These are phyloP conservation scores for Rhabdornis inornatus DNA, from an alignment of 2,113 vertebrate species.

Conservation along the genomic window DNA sequence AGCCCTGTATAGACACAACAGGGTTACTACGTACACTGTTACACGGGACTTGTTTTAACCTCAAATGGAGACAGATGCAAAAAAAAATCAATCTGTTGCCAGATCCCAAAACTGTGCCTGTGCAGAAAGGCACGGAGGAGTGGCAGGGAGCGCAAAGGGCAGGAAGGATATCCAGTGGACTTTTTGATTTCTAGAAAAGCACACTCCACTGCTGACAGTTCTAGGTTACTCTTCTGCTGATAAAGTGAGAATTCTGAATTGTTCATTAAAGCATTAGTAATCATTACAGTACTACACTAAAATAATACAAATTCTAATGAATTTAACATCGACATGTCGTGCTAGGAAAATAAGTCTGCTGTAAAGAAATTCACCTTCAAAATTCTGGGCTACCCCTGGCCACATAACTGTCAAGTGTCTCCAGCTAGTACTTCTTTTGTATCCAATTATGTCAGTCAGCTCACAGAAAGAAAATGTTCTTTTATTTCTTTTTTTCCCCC, in stretches of 20 bases:
- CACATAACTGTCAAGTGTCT: background rate
- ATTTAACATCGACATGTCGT: background rate
- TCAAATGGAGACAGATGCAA: background rate
- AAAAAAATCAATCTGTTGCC: background rate
- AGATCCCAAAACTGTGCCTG: background rate
- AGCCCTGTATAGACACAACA: rapidly evolving
- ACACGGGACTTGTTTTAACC: background rate
- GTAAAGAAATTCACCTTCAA: background rate
- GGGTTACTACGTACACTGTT: background rate
- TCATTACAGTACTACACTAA: background rate
- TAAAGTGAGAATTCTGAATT: background rate
- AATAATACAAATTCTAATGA: background rate
- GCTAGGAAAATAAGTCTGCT: background rate
- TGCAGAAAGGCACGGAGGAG: background rate
- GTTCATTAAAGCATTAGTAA: background rate
- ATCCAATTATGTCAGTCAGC: background rate
- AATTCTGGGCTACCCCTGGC: background rate
- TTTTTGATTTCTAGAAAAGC: background rate
- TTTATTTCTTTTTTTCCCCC: background rate
- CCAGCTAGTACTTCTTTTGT: background rate
- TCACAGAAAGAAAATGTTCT: background rate
- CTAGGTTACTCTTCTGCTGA: background rate
- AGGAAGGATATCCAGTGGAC: background rate
- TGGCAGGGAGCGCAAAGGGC: background rate
- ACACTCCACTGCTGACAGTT: background rate